Percentiles rank a stretch among this genome's conserved stretches.
These are phyloP conservation scores for Balearica regulorum DNA, from an alignment of 2,797 vertebrate species.

Conservation along the genomic window DNA sequence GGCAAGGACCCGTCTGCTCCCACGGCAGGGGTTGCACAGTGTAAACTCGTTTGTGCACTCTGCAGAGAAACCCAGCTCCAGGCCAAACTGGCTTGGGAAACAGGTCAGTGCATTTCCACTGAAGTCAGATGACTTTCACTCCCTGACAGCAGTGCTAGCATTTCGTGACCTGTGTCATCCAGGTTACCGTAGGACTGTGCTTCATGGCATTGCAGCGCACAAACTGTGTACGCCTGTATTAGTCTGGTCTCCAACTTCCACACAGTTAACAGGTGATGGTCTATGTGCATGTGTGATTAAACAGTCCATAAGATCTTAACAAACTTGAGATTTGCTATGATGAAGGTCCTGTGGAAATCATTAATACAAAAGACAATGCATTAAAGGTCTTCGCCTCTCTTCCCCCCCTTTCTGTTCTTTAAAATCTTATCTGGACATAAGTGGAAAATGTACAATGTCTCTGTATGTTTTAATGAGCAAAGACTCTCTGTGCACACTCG, in stretches of 20 bases:
- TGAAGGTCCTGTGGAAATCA: background rate
- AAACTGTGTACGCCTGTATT: accelerated
- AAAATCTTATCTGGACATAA: background rate
- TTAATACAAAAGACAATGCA: background rate
- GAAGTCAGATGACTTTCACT: constrained; percentile 31
- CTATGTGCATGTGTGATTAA: background rate
- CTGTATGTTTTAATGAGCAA: background rate
- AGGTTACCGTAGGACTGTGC: background rate
- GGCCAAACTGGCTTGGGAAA: background rate
- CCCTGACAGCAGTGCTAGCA: background rate
- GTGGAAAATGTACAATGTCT: background rate
- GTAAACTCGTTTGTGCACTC: background rate
- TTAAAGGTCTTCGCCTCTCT: background rate
- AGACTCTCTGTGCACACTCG: background rate
- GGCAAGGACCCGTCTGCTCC: accelerated
- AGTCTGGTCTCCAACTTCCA: accelerated
- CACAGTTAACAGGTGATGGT: background rate
- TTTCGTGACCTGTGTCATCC: background rate
- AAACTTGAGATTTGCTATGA: background rate
- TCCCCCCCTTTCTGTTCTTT: background rate
- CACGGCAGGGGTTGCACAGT: accelerated
- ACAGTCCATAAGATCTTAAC: background rate
- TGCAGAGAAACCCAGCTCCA: background rate
- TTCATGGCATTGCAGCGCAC: background rate
- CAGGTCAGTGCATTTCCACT: background rate